Base-by-base conservation (phyloP, 2,113 vertebrate species). In the Corythaixoides concolor region DNA sequence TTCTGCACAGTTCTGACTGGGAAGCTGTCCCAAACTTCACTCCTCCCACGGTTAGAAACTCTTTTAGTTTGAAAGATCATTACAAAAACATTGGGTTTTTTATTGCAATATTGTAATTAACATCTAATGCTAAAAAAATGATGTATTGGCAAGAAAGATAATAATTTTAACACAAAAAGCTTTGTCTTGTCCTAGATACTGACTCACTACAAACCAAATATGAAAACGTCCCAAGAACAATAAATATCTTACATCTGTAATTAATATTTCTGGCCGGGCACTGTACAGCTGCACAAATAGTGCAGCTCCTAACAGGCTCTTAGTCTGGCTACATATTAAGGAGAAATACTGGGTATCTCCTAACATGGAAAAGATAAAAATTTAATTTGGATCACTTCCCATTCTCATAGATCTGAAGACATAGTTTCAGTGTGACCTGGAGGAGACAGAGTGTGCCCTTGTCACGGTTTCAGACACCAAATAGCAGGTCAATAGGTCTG, bases 271-370 rank as follows among this genome's bases (percentile, higher is more conserved):
- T 90, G 43, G 20, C n/a, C 88, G 47, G 12, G 37, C 55, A 69
- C 47, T 28, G 21, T 47, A 77, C 75, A 95, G 90, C 82, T 93
- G 90, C 63, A 88, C 37, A 93, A 85, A 96, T 33, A 85, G 43
- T 62, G 58, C 67, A 90, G 22, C 15, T 76, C 8, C 55, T 88
- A 83, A 60, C 21, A 85, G 47, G n/a, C 27, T 85, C 43, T 73
- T 66, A 50, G 50, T 52, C 55, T 91, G 26, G 21, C 47, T 73
- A 30, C 8, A 27, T 32, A 72, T 66, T 50, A 80, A 80, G n/a
- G 12, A 91, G 45, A 93, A 89, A 85, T 69, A 66, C 0, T 59
- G 4, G 41, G 19, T 30, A 6, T 33, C 19, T 66, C 20, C 5
- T 59, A 53, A 75, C 8, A 59, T 3, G 4, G 22, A 85, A 79